Evolutionary conservation across 2,797 vertebrate genomes (phyloP).

Genomic region (Neomorphus geoffroyi): DNA sequence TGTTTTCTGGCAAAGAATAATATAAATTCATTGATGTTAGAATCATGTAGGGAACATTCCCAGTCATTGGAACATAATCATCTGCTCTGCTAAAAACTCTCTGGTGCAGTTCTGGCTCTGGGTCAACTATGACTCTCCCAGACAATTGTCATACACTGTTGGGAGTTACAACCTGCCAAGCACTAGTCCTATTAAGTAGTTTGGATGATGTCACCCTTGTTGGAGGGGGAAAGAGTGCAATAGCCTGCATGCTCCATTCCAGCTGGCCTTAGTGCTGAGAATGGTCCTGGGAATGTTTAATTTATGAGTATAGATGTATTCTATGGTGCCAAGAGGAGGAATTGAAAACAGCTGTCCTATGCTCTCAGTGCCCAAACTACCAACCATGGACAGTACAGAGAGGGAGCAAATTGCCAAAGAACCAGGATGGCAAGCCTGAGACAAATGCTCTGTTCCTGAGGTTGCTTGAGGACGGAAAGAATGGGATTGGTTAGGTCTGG

Average conservation of each 20-base stretch:
- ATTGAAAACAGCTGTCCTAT: slow-evolving; percentile 24
- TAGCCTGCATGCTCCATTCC: background rate
- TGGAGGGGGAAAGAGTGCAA: background rate
- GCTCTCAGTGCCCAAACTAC: background rate
- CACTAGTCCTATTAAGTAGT: background rate
- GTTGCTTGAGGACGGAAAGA: background rate
- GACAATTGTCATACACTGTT: background rate
- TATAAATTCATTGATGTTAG: background rate
- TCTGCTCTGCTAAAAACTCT: background rate
- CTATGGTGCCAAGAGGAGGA: background rate
- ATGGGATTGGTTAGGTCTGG: background rate
- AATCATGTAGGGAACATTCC: background rate
- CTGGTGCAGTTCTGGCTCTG: background rate
- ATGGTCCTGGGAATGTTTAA: slow-evolving; percentile 31
- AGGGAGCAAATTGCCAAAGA: background rate
- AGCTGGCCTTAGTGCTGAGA: slow-evolving; percentile 26
- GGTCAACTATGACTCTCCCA: background rate
- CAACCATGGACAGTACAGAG: background rate
- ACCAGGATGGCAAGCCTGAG: background rate
- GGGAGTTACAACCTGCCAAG: background rate
- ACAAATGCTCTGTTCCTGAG: background rate
- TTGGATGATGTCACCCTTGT: slow-evolving; percentile 16
- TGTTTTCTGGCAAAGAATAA: background rate
- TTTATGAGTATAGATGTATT: slow-evolving; percentile 28
- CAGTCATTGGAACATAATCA: background rate